A percentile compares a stretch with the other conserved stretches of the same genome.
These are phyloP conservation scores for Congeria kusceri DNA, from an alignment of 2,888 invertebrate species.

Conservation along the genomic window DNA sequence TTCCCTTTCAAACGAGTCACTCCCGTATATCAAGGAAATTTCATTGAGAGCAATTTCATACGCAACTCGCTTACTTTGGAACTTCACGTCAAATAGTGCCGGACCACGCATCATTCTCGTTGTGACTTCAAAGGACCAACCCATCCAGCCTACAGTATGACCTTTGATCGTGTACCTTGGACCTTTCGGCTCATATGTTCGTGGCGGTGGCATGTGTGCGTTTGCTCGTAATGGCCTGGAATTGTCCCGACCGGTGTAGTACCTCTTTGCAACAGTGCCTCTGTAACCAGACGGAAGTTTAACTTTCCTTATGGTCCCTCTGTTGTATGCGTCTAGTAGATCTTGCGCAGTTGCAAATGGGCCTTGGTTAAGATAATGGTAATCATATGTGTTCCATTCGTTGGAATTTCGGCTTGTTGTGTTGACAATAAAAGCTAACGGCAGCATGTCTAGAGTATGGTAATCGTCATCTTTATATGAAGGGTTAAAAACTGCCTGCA, in stretches of 20 bases:
- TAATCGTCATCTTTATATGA: slow-evolving; percentile 11
- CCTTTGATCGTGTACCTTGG: too few relatives aligned
- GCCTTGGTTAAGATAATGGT: slow-evolving; percentile 64
- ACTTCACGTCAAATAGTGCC: too few relatives aligned
- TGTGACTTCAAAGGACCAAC: too few relatives aligned
- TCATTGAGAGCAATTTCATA: too few relatives aligned
- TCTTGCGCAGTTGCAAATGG: slow-evolving; percentile 49
- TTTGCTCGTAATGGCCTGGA: slow-evolving; percentile 30
- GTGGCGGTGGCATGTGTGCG: too few relatives aligned
- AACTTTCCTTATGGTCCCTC: slow-evolving; percentile 41
- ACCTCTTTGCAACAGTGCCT: slow-evolving; percentile 25
- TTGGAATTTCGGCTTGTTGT: slow-evolving; percentile 47
- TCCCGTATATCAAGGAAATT: too few relatives aligned
- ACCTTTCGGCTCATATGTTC: too few relatives aligned
- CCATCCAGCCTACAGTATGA: too few relatives aligned
- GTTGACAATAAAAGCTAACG: slow-evolving; percentile 52
- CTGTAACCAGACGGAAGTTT: slow-evolving; percentile 47
- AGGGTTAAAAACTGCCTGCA: slow-evolving; percentile 11
- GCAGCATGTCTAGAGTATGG: slow-evolving; percentile 53
- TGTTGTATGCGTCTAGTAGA: slow-evolving; percentile 37
- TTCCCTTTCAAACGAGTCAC: too few relatives aligned
- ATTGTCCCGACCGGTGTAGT: slow-evolving; percentile 38
- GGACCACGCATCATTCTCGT: too few relatives aligned
- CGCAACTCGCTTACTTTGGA: too few relatives aligned
- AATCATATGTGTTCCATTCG: slow-evolving; percentile 50